These are phyloP conservation scores for Drosophila jambulina DNA, from an alignment of 1,140 invertebrate genomes.

Conservation along the genomic window DNA sequence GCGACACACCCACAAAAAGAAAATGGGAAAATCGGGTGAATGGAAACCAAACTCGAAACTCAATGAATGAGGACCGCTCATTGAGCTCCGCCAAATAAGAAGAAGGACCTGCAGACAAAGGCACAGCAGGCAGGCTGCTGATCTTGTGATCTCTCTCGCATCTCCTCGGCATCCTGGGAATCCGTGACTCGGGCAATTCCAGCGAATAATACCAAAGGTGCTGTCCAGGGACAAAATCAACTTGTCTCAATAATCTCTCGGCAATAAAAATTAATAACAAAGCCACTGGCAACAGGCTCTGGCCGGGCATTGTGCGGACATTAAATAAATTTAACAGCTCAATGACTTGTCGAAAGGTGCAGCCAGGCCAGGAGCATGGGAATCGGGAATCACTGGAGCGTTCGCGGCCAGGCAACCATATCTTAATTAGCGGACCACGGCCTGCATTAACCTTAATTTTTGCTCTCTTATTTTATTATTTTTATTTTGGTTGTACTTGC, in stretches of 20 bases:
- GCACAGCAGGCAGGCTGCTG: slow-evolving; percentile 60
- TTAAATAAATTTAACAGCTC: slow-evolving; percentile 83
- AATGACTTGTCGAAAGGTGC: slow-evolving; percentile 81
- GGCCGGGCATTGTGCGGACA: slow-evolving; percentile 53
- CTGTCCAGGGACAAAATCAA: slow-evolving; percentile 40
- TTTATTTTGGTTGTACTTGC: slow-evolving; percentile 7
- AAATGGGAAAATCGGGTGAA: slow-evolving; percentile 23
- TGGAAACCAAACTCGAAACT: slow-evolving; percentile 24
- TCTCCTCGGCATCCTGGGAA: slow-evolving; percentile 64
- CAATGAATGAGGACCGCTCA: slow-evolving; percentile 68
- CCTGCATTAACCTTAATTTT: slow-evolving; percentile 72
- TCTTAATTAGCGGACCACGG: slow-evolving; percentile 71
- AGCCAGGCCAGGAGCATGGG: slow-evolving; percentile 10
- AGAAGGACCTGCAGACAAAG: slow-evolving; percentile 57
- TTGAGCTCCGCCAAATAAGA: slow-evolving; percentile 27
- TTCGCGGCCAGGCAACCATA: slow-evolving; percentile 58
- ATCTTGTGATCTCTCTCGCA: slow-evolving; percentile 13
- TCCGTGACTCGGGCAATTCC: slow-evolving; percentile 41
- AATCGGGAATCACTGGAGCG: slow-evolving; percentile 50
- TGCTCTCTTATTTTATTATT: slow-evolving; percentile 16
- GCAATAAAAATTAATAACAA: slow-evolving; percentile 80
- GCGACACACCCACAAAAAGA: slow-evolving; percentile 74
- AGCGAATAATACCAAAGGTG: slow-evolving; percentile 25
- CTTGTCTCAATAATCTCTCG: slow-evolving; percentile 69
- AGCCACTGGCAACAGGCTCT: slow-evolving; percentile 71